Base-by-base conservation (phyloP, 2,113 vertebrate genomes). In the Riparia riparia region DNA sequence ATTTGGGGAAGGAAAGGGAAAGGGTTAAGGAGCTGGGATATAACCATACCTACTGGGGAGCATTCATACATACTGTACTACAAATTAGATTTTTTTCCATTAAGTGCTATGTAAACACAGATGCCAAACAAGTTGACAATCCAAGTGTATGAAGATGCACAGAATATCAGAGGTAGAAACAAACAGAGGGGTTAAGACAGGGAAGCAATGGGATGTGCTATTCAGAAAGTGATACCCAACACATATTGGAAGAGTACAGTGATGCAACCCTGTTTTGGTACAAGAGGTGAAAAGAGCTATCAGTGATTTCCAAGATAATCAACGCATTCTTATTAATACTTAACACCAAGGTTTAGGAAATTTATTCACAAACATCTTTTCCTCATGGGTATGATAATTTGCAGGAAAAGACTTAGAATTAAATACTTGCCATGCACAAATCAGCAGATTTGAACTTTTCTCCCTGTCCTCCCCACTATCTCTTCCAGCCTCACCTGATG, bases 231-330 rank as follows among this genome's bases (percentile, higher is more conserved):
- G 19, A 57, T 51, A 41, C 44, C 41, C 56, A 92, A 71, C 7
- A 56, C 2, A 15, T 50, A 4, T 2, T 50, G 21, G 41, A 92
- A n/a, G n/a, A 80, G 12, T 14, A 82, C 12, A 45, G 12, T 21
- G 24, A 76, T 0, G 0, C 0, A 2, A 22, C 9, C 20, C 25
- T 60, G 10, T 54, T 81, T 83, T 17, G 17, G 45, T 12, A 37
- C 9, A 69, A 72, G 42, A 41, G 15, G 8, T 65, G 45, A 76
- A 70, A 92, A 85, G 66, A 61, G 15, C 13, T 61, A 53, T 69
- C 10, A 53, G 28, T 24, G 53, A 58, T 32, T 90, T 80, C 18
- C 45, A 53, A 24, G 42, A 26, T 32, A 86, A 73, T 39, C 12
- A 69, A 45, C 1, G 6, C 39, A 18, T 20, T 81, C 50, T 74